Percentiles rank a stretch among this genome's conserved stretches.
phyloP scores from a whole-genome alignment of 30 jellyfish, hydroid and myxozoan genomes.

The Cassiopea andromeda region DNA sequence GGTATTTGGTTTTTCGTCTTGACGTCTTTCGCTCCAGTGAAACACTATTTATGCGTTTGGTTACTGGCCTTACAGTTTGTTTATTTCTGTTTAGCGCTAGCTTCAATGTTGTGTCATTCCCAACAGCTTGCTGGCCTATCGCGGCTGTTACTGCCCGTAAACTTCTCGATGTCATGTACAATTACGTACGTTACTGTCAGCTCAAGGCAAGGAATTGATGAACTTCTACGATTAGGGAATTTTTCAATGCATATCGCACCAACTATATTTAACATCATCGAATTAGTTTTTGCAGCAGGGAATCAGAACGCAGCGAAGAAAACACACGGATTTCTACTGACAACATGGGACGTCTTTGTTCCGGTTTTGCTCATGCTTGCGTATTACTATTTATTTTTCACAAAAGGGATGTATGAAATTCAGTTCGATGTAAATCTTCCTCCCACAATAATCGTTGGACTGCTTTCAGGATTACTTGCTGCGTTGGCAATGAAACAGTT shows the following conservation, averaged over 20 bases:
- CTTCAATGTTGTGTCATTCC: background rate
- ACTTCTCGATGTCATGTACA: slow-evolving; percentile 46
- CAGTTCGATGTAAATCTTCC: slow-evolving; percentile 14
- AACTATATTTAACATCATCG: slow-evolving; percentile 19
- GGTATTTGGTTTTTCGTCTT: slow-evolving; percentile 56
- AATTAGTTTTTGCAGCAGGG: background rate
- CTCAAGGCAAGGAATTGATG: slow-evolving; percentile 31
- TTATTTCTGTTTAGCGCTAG: slow-evolving; percentile 7
- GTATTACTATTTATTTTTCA: slow-evolving; percentile 14
- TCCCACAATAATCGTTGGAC: background rate
- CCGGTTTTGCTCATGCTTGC: slow-evolving; percentile 22
- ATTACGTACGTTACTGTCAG: slow-evolving; percentile 19
- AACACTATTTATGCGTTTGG: slow-evolving; percentile 48
- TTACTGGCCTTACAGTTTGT: slow-evolving; percentile 27
- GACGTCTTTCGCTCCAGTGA: slow-evolving; percentile 9
- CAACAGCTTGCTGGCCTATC: slow-evolving; percentile 19
- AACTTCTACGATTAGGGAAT: slow-evolving; percentile 7
- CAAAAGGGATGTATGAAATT: slow-evolving; percentile 1
- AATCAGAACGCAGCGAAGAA: background rate
- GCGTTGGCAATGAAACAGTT: background rate
- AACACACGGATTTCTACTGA: background rate
- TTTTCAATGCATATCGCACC: slow-evolving; percentile 54
- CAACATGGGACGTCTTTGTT: slow-evolving; percentile 3
- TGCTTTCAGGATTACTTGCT: slow-evolving; percentile 10
- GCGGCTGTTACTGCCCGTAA: slow-evolving; percentile 12